Conservation (phyloP, 2,797 vertebrate species). For the Myotis pilosus region DNA sequence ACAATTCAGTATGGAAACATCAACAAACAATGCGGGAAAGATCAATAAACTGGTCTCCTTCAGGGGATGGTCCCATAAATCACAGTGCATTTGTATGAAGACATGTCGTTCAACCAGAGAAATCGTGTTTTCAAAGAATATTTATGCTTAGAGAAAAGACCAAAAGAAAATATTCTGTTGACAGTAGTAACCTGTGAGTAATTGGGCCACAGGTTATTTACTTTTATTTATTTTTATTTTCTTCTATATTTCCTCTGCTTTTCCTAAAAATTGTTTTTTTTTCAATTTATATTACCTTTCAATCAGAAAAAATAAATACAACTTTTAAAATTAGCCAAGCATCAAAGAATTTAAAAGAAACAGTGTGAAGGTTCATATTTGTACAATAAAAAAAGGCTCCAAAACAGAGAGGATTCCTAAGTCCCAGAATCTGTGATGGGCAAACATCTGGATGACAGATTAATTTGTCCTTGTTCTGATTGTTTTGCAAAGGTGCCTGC, state of each 20-base stretch:
- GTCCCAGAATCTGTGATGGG: conserved; percentile 30
- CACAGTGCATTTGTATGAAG: neutral
- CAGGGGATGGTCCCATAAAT: conserved; percentile 55
- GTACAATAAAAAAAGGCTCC: conserved; percentile 6
- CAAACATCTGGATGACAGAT: conserved; percentile 67
- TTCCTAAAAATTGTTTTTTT: conserved; percentile 7
- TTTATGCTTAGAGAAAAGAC: conserved; percentile 10
- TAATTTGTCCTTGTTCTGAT: conserved; percentile 43
- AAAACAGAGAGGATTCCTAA: conserved; percentile 62
- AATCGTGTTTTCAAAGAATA: conserved; percentile 49
- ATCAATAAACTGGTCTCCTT: conserved; percentile 58
- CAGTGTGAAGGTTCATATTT: conserved; percentile 43
- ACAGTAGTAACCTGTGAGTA: neutral
- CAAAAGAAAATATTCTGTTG: conserved; percentile 48
- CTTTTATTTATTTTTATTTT: conserved; percentile 26
- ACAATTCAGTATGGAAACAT: conserved; percentile 36
- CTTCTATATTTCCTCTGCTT: neutral
- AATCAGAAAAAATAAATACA: conserved; percentile 11
- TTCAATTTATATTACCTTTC: neutral
- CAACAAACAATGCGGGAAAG: conserved; percentile 59
- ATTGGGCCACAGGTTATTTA: neutral
- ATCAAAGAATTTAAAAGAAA: conserved; percentile 36
- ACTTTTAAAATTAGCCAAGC: neutral
- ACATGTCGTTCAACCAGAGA: conserved; percentile 38
- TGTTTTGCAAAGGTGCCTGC: conserved; percentile 20